Conservation (phyloP, 2,888 invertebrate genomes). For the Sisyra nigra region DNA sequence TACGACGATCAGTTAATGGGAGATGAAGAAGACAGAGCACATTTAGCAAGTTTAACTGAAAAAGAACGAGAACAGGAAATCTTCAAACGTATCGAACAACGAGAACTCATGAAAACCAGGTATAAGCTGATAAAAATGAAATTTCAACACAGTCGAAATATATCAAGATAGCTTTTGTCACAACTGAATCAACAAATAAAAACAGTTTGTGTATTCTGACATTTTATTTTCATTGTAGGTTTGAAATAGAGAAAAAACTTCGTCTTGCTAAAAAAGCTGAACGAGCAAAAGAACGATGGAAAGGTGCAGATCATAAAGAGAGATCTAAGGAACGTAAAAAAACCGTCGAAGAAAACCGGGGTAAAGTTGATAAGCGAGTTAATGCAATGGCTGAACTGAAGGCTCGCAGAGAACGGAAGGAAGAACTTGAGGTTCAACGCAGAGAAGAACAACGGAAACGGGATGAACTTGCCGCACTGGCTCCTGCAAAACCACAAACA, state of each 20-base stretch:
- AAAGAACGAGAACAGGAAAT: slow-evolving; percentile 95
- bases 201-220: no score
- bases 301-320: slow-evolving; percentile 51
- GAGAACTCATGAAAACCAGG: slow-evolving; percentile 86
- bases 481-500: slow-evolving; percentile 37
- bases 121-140: slow-evolving; percentile 16
- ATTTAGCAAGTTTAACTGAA: slow-evolving; percentile 85
- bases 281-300: slow-evolving; percentile 36
- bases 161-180: background rate
- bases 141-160: background rate
- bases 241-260: slow-evolving; percentile 91
- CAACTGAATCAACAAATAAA: background rate
- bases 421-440: slow-evolving; percentile 34
- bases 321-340: slow-evolving; percentile 75
- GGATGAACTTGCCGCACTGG: slow-evolving; percentile 31
- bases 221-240: slow-evolving; percentile 30
- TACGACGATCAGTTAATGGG: slow-evolving; percentile 96
- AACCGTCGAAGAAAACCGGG: slow-evolving; percentile 74
- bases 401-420: slow-evolving; percentile 81
- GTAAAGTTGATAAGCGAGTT: slow-evolving; percentile 66
- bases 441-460: slow-evolving; percentile 39
- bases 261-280: slow-evolving; percentile 68
- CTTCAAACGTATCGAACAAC: slow-evolving; percentile 87
- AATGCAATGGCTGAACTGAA: slow-evolving; percentile 87
- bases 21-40: slow-evolving; percentile 84